Evolutionary conservation across 2,888 invertebrate species (phyloP), one percentile per base, ranked within the genome.

Genomic region (Tetramorium bicarinatum): DNA sequence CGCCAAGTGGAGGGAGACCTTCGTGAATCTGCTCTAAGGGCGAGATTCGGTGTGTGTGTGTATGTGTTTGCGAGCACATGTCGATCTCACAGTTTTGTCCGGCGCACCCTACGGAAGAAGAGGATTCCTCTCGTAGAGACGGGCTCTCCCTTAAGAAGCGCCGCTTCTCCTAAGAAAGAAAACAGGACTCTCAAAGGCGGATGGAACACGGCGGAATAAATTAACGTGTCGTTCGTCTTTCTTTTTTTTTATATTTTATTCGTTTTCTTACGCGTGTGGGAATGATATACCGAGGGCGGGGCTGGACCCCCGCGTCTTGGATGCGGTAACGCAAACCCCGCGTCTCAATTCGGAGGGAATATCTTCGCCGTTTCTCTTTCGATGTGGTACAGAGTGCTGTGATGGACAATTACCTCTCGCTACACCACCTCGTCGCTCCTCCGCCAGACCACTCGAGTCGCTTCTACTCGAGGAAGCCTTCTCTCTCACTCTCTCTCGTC

Each of bases 101-200:
- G 83, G 88, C 44, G 21, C 62, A 77, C 61, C 54, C 77, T 89
- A 84, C 74, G 84, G 83, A 80, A 79, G 79, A 77, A 88, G 83
- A 77, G 41, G 79, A 77, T 67, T 54, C 67, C 52, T 77, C 77
- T 52, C n/a, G 54, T n/a, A 41, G 69, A 71, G 59, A 71, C 15
- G 79, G 34, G 34, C 59, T 80, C 21, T 79, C 79, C 72, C 38
- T 47, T 59, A 71, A 71, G 47, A 59, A 71, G 71, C 59, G 77
- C 87, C 79, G 87, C 87, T 86, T 86, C 87, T 89, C 91, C 92
- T 92, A 89, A 90, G 91, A 89, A 92, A 92, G 87, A 91, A 90
- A 91, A 91, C 81, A 91, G 87, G 87, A 84, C 85, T 91, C 90
- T 91, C 87, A 90, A 89, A 88, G 79, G 84, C 82, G 76, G 25